A percentile compares a stretch with the other conserved stretches of the same genome.
phyloP scores from a whole-genome alignment of 2,113 vertebrate species.

The Mystacornis crossleyi region DNA sequence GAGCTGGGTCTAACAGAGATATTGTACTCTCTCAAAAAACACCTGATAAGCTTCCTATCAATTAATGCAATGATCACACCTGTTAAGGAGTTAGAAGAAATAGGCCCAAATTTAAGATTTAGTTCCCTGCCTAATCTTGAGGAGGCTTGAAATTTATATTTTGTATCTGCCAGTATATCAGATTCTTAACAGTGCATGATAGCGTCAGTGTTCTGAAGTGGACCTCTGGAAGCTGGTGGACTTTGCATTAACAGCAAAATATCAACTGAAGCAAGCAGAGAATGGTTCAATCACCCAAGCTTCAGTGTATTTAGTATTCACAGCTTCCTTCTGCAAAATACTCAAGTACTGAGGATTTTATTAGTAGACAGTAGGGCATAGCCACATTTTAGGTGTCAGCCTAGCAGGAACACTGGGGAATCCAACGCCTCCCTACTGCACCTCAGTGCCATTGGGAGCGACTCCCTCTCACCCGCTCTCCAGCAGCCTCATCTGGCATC shows the following conservation, averaged over 20 bases:
- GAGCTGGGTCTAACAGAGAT: background rate
- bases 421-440: background rate
- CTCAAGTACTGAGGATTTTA: background rate
- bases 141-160: background rate
- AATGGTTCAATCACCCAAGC: background rate
- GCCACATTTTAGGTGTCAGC: background rate
- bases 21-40: background rate
- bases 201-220: background rate
- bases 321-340: background rate
- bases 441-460: fast-evolving
- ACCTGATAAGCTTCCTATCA: background rate
- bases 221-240: background rate
- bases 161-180: background rate
- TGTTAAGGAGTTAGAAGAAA: background rate
- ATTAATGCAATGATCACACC: background rate
- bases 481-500: background rate
- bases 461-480: background rate
- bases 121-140: background rate
- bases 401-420: background rate
- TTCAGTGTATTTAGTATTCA: background rate
- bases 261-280: background rate
- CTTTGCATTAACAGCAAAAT: background rate
- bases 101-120: background rate
- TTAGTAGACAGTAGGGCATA: background rate
- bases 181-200: background rate